Conservation (phyloP, 53 echinoderm and acorn worm species). For the Henricia sp. region DNA sequence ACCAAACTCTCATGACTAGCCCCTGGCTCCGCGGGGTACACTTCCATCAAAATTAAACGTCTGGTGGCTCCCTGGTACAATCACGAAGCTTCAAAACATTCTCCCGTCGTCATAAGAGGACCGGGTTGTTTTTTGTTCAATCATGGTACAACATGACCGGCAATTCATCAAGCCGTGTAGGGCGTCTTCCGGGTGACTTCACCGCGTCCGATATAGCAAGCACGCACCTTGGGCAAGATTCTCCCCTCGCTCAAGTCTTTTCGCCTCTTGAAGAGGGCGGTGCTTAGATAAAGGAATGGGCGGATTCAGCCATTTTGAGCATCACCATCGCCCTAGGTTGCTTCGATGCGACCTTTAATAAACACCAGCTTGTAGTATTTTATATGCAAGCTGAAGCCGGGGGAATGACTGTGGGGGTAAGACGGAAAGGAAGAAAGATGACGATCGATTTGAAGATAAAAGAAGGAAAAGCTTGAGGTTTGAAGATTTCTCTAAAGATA, state of each 20-base stretch:
- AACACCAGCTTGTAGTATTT: constrained; percentile 33
- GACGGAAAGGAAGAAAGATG: constrained; percentile 22
- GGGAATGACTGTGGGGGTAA: constrained; percentile 34
- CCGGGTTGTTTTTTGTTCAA: constrained; percentile 8
- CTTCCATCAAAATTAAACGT: constrained; percentile 58
- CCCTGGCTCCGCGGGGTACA: background rate
- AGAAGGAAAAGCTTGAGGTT: background rate
- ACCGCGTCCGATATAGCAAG: constrained; percentile 42
- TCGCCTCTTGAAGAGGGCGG: background rate
- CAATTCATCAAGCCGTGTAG: constrained; percentile 50
- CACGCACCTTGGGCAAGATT: constrained; percentile 9
- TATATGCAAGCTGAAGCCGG: constrained; percentile 25
- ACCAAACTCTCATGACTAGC: background rate
- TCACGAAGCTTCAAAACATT: background rate
- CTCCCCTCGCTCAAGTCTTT: background rate
- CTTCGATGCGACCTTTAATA: constrained; percentile 31
- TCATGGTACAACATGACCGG: constrained; percentile 52
- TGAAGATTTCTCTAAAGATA: background rate
- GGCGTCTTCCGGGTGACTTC: constrained; percentile 46
- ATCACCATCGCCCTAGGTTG: constrained; percentile 19
- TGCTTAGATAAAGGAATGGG: background rate
- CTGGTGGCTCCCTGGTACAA: constrained; percentile 23
- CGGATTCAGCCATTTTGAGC: background rate
- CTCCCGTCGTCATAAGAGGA: constrained; percentile 6
- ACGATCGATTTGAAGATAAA: background rate